Percentiles rank a stretch among this genome's conserved stretches.
Conservation (phyloP, 1,140 invertebrate genomes). For the Globodera ellingtonae region DNA sequence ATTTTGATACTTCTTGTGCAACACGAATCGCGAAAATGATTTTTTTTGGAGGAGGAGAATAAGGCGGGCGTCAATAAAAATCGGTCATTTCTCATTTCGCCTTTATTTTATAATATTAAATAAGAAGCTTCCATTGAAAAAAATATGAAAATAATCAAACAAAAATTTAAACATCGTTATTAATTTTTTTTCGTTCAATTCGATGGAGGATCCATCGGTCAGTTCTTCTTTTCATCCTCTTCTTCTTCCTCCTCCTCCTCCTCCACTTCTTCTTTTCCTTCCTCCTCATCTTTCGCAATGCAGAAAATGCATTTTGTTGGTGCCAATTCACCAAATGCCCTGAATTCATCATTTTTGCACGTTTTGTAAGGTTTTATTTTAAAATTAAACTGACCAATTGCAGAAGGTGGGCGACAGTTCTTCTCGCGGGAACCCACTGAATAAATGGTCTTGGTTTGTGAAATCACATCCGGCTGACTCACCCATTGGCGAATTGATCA, state of each 20-base stretch:
- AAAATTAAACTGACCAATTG: not conserved
- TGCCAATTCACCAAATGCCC: not conserved
- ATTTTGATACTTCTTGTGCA: too few species aligned
- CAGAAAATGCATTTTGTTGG: not conserved
- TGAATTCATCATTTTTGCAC: not conserved
- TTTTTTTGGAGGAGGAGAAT: too few species aligned
- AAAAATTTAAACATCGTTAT: too few species aligned
- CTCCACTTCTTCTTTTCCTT: not conserved
- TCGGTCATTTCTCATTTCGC: too few species aligned
- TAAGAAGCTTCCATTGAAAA: too few species aligned
- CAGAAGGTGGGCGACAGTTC: not conserved
- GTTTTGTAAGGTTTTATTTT: not conserved
- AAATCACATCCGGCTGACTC: not conserved
- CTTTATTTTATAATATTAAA: too few species aligned
- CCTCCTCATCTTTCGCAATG: not conserved
- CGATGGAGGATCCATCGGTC: not conserved
- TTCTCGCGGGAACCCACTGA: not conserved
- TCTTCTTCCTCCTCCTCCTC: not conserved
- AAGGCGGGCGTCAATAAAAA: too few species aligned
- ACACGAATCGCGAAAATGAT: too few species aligned
- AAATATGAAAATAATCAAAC: too few species aligned
- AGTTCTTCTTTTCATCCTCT: not conserved
- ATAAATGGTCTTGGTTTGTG: not conserved
- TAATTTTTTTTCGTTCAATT: too few species aligned
- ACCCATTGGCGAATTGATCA: not conserved